Base-by-base conservation (phyloP, 2,888 invertebrate genomes). In the Lasioglossum morio region DNA sequence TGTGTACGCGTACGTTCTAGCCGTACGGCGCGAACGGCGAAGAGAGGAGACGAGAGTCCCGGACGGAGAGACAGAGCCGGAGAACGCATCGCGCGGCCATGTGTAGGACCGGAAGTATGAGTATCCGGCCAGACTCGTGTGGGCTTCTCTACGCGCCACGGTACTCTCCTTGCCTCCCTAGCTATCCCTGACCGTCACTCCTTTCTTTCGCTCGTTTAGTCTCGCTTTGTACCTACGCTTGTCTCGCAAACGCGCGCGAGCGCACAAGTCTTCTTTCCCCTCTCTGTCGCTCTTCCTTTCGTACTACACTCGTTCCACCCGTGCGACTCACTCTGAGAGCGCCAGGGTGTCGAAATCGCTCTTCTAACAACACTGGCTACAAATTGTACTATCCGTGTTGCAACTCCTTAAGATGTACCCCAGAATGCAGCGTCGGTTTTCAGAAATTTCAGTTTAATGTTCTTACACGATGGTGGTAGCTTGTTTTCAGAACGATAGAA, bases 121-220 rank as follows among this genome's bases (percentile, higher is more conserved):
- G 95, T 95, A 95, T 95, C 95, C 95, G 95, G 95, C 94, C 95
- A 94, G 95, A 95, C 95, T 94, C 94, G 94, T 94, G 95, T 95
- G 94, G 94, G 95, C 94, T 95, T 95, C 94, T 93, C 94, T 94
- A 92, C 90, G 89, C 89, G 87, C 90, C 90, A 90, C 85, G 86
- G 85, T 40, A 88, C 86, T 90, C 89, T 85, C 90, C 88, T 87
- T 84, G 46, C 77, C 69, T 81, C 82, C 60, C 79, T 72, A 40
- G 74, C 66, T 66, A 53, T 79, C 72, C 66, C 70, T 60, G 80
- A 72, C 83, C 63, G 81, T 48, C 80, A 74, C 81, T 53, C 77
- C 85, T 82, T 85, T 88, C 88, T 83, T 87, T 82, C 87, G 30
- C 75, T 85, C 77, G 84, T 84, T 85, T 78, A 82, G 82, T 79